These are phyloP conservation scores for Engystomops pustulosus DNA, from an alignment of 2,113 vertebrate species.

Conservation along the genomic window DNA sequence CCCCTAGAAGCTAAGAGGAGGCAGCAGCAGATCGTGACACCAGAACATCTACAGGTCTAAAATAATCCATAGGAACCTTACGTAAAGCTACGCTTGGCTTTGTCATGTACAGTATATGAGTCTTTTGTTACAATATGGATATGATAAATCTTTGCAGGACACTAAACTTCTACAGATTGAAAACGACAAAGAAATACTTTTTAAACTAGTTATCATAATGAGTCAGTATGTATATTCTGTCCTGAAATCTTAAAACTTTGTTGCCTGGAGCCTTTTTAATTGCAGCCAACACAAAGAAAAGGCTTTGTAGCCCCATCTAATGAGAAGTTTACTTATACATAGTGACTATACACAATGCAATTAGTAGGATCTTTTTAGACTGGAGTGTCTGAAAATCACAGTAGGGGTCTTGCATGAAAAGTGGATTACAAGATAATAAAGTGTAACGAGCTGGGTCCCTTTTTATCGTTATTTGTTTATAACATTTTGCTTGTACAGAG, in stretches of 20 bases:
- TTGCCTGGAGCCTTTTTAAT: not conserved
- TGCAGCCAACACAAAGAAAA: not conserved
- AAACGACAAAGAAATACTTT: not conserved
- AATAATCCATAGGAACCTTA: too few relatives aligned
- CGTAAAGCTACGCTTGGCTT: too few relatives aligned
- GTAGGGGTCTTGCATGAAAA: not conserved
- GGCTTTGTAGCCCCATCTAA: not conserved
- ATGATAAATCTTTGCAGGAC: too few relatives aligned
- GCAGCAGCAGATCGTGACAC: too few relatives aligned
- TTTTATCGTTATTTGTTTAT: not conserved
- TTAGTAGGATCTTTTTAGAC: not conserved
- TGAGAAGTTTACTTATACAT: conserved; percentile 11
- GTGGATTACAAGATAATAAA: not conserved
- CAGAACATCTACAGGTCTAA: too few relatives aligned
- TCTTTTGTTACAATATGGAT: too few relatives aligned
- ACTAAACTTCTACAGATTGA: too few relatives aligned
- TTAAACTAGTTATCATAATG: too few relatives aligned
- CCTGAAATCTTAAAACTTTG: not conserved
- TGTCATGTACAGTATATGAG: too few relatives aligned
- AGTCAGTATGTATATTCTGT: not conserved
- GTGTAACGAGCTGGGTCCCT: not conserved
- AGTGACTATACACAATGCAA: conserved; percentile 2
- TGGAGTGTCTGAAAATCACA: not conserved
- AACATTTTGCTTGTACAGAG: too few relatives aligned
- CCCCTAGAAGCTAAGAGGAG: too few relatives aligned